Conservation (phyloP, 2,797 vertebrate species). For the Chiroxiphia lanceolata region DNA sequence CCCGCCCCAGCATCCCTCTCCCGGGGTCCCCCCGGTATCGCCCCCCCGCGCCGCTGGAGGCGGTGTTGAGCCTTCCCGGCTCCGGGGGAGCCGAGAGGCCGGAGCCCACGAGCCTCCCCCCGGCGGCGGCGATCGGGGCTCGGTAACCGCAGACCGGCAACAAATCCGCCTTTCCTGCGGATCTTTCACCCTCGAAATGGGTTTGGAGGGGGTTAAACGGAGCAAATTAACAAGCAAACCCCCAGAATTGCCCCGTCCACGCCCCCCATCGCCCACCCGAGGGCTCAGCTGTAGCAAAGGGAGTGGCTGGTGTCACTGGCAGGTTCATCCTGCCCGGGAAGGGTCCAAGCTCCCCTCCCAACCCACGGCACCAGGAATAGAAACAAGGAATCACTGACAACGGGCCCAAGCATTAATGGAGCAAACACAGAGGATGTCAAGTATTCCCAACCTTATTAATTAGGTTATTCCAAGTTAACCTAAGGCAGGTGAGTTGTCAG, state of each 20-base stretch:
- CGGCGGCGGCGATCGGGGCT: background rate
- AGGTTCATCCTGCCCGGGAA: background rate
- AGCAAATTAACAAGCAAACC: background rate
- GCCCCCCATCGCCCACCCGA: background rate
- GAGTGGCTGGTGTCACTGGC: background rate
- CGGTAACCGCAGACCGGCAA: background rate
- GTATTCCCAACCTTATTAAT: background rate
- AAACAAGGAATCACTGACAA: background rate
- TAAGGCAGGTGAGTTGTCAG: background rate
- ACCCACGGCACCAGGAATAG: background rate
- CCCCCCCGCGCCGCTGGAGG: constrained; percentile 27
- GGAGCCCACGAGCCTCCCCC: background rate
- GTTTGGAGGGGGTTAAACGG: background rate
- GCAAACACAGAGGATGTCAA: background rate
- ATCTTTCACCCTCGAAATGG: background rate
- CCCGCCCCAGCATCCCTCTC: background rate
- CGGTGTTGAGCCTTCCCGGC: constrained; percentile 34
- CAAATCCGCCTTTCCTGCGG: background rate
- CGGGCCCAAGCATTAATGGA: background rate
- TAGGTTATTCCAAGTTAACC: background rate
- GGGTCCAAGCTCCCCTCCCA: background rate
- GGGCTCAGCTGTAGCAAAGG: background rate
- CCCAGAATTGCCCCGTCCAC: background rate
- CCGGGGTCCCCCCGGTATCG: background rate
- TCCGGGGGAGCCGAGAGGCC: background rate